Conservation (phyloP, 2,113 vertebrate species). For the Megaceryle maxima region DNA sequence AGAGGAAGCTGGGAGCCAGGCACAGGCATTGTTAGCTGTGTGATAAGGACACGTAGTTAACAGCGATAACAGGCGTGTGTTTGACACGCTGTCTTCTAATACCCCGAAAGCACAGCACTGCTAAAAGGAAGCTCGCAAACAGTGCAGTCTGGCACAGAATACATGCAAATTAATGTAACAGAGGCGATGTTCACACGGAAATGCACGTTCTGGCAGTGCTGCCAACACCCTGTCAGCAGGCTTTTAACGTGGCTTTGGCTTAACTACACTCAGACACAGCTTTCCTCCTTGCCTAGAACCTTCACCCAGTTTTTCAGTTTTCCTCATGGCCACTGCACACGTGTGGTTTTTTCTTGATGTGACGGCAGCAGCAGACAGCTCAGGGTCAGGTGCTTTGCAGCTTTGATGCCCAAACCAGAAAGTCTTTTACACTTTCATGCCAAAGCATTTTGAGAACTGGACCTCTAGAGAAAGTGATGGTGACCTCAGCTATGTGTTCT, state of each 20-base stretch:
- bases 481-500: background rate
- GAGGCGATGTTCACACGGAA: background rate
- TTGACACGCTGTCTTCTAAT: background rate
- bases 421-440: background rate
- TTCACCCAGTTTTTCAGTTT: background rate
- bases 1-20: conserved; percentile 91
- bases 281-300: background rate
- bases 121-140: background rate
- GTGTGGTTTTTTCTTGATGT: background rate
- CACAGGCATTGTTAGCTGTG: conserved; percentile 94
- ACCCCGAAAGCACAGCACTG: background rate
- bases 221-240: background rate
- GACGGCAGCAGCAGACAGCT: background rate
- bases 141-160: background rate
- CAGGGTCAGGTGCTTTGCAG: background rate
- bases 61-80: background rate
- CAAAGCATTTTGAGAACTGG: background rate
- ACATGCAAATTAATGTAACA: background rate
- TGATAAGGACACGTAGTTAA: conserved; percentile 19
- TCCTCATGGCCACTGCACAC: background rate
- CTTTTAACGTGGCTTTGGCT: background rate
- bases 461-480: background rate
- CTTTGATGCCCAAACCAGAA: background rate
- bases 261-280: background rate
- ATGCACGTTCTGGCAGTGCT: background rate